Conservation (phyloP, 2,888 invertebrate genomes). For the Ischnura elegans region DNA sequence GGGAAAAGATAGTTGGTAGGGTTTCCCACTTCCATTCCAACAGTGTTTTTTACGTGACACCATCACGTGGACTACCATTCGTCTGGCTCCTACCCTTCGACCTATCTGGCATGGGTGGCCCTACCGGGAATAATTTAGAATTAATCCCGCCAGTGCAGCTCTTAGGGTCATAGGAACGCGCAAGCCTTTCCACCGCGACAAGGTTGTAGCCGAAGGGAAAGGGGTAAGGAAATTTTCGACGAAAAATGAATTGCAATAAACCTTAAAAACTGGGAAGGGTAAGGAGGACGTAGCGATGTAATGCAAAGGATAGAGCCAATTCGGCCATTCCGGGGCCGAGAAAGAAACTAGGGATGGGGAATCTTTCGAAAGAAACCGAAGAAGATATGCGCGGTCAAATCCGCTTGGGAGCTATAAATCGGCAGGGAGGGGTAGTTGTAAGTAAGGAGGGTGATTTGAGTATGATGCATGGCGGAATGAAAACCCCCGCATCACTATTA, state of each 20-base stretch:
- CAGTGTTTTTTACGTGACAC: too few relatives aligned
- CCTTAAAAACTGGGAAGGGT: neutral
- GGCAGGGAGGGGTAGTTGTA: neutral
- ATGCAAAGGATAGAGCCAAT: neutral
- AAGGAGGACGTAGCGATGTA: neutral
- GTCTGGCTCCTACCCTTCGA: too few relatives aligned
- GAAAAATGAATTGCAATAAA: neutral
- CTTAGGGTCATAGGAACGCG: too few relatives aligned
- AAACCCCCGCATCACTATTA: neutral
- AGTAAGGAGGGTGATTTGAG: neutral
- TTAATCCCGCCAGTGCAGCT: too few relatives aligned
- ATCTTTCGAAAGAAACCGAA: neutral
- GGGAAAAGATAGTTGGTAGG: too few relatives aligned
- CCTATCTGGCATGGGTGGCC: too few relatives aligned
- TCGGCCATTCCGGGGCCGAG: neutral
- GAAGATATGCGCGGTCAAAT: conserved; percentile 4
- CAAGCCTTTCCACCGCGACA: too few relatives aligned
- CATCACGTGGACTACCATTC: too few relatives aligned
- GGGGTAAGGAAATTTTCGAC: neutral
- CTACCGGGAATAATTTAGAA: too few relatives aligned
- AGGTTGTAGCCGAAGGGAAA: too few relatives aligned
- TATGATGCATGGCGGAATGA: conserved; percentile 8
- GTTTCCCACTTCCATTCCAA: too few relatives aligned
- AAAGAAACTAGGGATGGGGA: neutral
- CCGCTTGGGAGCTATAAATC: conserved; percentile 9